Conservation (phyloP, 2,888 invertebrate genomes). For the Drosophila borborema region DNA sequence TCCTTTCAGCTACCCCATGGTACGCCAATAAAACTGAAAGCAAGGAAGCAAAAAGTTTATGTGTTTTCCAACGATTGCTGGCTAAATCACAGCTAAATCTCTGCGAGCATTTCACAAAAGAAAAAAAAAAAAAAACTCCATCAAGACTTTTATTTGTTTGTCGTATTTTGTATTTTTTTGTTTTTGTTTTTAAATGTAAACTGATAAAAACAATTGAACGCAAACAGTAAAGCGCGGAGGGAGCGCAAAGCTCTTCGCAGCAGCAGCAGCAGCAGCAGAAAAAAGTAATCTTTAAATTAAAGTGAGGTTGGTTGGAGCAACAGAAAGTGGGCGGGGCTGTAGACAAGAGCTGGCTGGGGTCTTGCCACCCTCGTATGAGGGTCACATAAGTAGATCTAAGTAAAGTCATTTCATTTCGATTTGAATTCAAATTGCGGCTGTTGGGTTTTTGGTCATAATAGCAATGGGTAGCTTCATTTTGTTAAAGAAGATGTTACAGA, state of each 20-base stretch:
- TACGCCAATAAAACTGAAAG: constrained; percentile 66
- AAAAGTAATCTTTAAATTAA: constrained; percentile 78
- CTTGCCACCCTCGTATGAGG: constrained; percentile 19
- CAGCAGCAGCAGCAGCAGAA: constrained; percentile 8
- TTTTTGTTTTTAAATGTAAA: constrained; percentile 77
- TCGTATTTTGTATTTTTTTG: constrained; percentile 37
- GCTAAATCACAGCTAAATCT: constrained; percentile 81
- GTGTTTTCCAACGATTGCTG: constrained; percentile 73
- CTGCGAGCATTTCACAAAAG: constrained; percentile 40
- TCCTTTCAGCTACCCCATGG: constrained; percentile 9
- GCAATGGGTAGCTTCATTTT: not conserved
- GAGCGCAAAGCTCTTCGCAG: constrained; percentile 4
- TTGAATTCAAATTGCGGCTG: constrained; percentile 70
- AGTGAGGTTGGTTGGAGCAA: constrained; percentile 34
- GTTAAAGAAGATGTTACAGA: not conserved
- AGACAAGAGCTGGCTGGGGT: not conserved
- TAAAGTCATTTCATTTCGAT: constrained; percentile 74
- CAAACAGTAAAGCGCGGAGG: constrained; percentile 59
- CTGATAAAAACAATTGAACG: constrained; percentile 82
- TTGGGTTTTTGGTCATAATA: not conserved
- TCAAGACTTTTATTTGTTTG: constrained; percentile 73
- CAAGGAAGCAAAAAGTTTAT: constrained; percentile 70
- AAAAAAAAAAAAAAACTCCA: constrained; percentile 22
- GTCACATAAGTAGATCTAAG: constrained; percentile 56
- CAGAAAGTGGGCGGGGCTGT: constrained; percentile 9